These are phyloP conservation scores for Tetanocera ferruginea DNA, from an alignment of 2,888 invertebrate species.

Conservation along the genomic window DNA sequence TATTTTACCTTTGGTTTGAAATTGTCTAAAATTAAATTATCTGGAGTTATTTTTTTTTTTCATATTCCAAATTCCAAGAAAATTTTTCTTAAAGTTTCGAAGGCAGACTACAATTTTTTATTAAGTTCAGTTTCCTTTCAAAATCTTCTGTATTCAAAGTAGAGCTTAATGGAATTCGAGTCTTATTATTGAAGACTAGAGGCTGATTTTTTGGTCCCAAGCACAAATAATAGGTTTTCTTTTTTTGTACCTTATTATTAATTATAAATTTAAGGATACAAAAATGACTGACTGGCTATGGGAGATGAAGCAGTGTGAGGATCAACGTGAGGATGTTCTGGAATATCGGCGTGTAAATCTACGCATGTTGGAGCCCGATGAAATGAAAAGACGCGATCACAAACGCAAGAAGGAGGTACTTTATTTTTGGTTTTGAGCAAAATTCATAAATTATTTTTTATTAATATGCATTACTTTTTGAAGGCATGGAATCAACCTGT, in stretches of 20 bases:
- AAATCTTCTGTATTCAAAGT: no score
- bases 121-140: no score
- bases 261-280: slow-evolving; percentile 75
- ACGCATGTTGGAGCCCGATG: slow-evolving; percentile 75
- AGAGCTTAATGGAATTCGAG: no score
- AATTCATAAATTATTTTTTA: not conserved
- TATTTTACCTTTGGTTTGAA: no score
- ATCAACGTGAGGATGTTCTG: slow-evolving; percentile 82
- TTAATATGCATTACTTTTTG: not conserved
- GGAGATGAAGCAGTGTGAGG: slow-evolving; percentile 85
- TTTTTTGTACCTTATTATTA: not conserved
- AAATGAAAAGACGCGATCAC: slow-evolving; percentile 72
- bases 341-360: slow-evolving; percentile 72
- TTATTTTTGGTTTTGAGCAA: not conserved
- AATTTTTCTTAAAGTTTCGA: no score
- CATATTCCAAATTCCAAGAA: no score
- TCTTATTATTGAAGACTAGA: no score
- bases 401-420: slow-evolving; percentile 62
- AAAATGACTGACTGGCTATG: slow-evolving; percentile 92
- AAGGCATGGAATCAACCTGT: slow-evolving; percentile 68
- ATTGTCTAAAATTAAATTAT: no score
- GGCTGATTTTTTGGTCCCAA: no score
- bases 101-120: no score
- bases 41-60: no score
- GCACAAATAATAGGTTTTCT: no score